phyloP scores from a whole-genome alignment of 2,113 vertebrate genomes.

The Antennarius striatus region DNA sequence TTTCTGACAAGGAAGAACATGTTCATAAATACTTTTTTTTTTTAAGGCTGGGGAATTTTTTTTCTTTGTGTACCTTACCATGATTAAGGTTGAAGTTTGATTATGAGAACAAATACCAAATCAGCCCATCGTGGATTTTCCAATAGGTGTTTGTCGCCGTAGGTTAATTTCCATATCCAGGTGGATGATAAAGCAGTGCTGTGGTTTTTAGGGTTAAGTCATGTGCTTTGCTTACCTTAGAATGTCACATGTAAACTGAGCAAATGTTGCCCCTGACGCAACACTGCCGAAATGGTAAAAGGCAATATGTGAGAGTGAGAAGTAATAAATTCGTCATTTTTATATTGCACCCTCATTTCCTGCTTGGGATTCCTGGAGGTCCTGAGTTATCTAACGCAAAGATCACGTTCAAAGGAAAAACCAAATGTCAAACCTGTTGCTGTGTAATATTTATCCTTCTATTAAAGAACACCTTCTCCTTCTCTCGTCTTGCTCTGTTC shows the following conservation, averaged over 20 bases:
- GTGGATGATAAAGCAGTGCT: conserved; percentile 54
- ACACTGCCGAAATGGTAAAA: conserved; percentile 43
- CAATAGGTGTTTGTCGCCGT: conserved; percentile 48
- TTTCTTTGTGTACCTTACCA: conserved; percentile 33
- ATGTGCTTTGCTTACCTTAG: conserved; percentile 52
- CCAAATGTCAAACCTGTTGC: conserved; percentile 55
- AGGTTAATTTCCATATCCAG: conserved; percentile 64
- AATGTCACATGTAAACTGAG: conserved; percentile 59
- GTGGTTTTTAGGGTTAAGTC: conserved; percentile 56
- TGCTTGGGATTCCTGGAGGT: conserved; percentile 73
- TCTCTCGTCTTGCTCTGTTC: conserved; percentile 30
- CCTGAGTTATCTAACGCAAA: conserved; percentile 56
- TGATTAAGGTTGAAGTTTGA: conserved; percentile 29
- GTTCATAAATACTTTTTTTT: conserved; percentile 17
- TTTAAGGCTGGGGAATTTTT: conserved; percentile 38
- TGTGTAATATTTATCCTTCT: conserved; percentile 77
- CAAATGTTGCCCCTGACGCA: conserved; percentile 62
- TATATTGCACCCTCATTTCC: conserved; percentile 73
- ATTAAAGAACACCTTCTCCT: conserved; percentile 41
- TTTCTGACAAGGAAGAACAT: conserved; percentile 26
- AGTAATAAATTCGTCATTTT: conserved; percentile 71
- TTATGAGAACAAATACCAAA: conserved; percentile 56
- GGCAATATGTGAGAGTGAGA: conserved; percentile 55
- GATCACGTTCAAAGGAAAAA: conserved; percentile 66
- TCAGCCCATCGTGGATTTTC: conserved; percentile 34